Evolutionary conservation across 1,140 invertebrate genomes (phyloP).

Genomic region (Tetragonula clypearis): DNA sequence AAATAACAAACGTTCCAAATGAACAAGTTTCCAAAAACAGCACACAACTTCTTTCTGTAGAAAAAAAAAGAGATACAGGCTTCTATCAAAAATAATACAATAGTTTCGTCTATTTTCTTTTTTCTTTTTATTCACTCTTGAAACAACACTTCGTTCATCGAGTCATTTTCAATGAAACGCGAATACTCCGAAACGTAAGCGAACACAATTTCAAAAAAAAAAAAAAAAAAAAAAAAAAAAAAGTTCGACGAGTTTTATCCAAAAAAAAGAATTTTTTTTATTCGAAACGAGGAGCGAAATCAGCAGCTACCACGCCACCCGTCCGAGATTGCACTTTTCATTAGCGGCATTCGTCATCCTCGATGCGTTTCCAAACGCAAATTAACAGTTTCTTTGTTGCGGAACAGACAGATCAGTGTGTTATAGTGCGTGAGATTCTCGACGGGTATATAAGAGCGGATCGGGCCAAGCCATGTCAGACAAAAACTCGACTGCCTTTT

Average conservation of each 20-base stretch:
- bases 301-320: not conserved
- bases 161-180: not conserved
- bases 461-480: constrained; percentile 22
- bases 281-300: not conserved
- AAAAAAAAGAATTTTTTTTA: constrained; percentile 1
- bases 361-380: constrained; percentile 24
- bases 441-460: constrained; percentile 41
- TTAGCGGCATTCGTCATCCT: constrained; percentile 50
- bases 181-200: not conserved
- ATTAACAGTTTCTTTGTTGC: constrained; percentile 44
- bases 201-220: no score
- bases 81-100: no score
- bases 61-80: no score
- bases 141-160: not conserved
- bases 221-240: not conserved
- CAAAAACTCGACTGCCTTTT: constrained; percentile 25
- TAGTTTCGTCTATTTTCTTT: not conserved
- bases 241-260: not conserved
- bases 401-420: not conserved
- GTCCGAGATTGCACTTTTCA: constrained; percentile 26
- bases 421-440: not conserved
- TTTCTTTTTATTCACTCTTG: no score
- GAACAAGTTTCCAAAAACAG: not conserved
- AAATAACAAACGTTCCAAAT: not conserved
- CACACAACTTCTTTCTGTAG: not conserved